Conservation (phyloP, 2,888 invertebrate genomes). For the Siphonodentalium dalli region DNA sequence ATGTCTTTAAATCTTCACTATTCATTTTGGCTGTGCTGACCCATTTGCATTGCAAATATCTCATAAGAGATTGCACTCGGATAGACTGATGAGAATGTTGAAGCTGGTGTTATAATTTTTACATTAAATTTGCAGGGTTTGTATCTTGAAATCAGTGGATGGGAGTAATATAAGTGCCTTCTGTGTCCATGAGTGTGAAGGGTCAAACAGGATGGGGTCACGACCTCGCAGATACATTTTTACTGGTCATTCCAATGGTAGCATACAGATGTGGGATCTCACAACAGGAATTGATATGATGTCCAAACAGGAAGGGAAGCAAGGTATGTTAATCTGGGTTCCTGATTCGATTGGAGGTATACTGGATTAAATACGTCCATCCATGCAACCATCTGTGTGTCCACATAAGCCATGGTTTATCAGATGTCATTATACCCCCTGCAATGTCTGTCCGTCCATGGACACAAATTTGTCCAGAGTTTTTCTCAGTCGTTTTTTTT, state of each 20-base stretch:
- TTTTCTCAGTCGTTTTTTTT: too few relatives aligned
- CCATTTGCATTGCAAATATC: too few relatives aligned
- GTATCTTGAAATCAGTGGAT: slow-evolving; percentile 93
- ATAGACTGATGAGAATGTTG: neutral
- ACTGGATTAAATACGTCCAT: too few relatives aligned
- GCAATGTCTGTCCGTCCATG: too few relatives aligned
- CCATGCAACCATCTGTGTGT: too few relatives aligned
- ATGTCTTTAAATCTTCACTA: too few relatives aligned
- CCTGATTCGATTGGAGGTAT: neutral
- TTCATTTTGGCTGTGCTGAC: neutral
- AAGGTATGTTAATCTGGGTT: slow-evolving; percentile 20
- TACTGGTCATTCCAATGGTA: slow-evolving; percentile 64
- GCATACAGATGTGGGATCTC: slow-evolving; percentile 88
- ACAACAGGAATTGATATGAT: slow-evolving; percentile 86
- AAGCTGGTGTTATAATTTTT: too few relatives aligned
- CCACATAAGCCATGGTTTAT: too few relatives aligned
- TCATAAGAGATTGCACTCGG: neutral
- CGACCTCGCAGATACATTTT: slow-evolving; percentile 75
- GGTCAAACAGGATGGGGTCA: slow-evolving; percentile 90
- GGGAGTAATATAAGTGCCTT: slow-evolving; percentile 92
- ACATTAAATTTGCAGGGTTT: slow-evolving; percentile 76
- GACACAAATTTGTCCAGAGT: too few relatives aligned
- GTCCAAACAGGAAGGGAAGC: slow-evolving; percentile 43
- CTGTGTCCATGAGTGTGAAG: slow-evolving; percentile 97
- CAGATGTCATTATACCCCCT: too few relatives aligned